These are phyloP conservation scores for Diplodus puntazzo DNA, from an alignment of 2,797 vertebrate species.

Conservation along the genomic window DNA sequence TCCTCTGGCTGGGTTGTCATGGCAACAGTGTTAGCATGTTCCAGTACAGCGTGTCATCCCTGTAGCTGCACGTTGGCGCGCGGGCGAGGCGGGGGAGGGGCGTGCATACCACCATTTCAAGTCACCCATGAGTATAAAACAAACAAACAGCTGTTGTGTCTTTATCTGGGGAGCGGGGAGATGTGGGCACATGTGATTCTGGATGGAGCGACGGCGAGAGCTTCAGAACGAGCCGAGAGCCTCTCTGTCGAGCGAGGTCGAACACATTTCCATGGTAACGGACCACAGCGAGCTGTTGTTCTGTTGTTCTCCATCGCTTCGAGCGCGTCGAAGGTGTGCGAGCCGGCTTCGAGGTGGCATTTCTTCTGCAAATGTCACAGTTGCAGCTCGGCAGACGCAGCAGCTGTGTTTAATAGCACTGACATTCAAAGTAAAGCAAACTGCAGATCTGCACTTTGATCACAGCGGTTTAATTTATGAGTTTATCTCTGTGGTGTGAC, in stretches of 20 bases:
- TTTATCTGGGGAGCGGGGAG: constrained; percentile 7
- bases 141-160: constrained; percentile 62
- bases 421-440: constrained; percentile 59
- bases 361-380: constrained; percentile 76
- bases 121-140: constrained; percentile 59
- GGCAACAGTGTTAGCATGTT: constrained; percentile 84
- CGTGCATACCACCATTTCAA: constrained; percentile 70
- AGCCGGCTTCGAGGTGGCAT: constrained; percentile 60
- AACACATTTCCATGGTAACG: constrained; percentile 70
- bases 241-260: constrained; percentile 33
- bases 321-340: constrained; percentile 54
- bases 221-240: constrained; percentile 27
- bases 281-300: constrained; percentile 51
- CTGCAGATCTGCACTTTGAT: constrained; percentile 30
- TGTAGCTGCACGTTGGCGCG: constrained; percentile 60
- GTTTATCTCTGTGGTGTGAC: constrained; percentile 23
- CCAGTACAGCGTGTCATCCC: constrained; percentile 74
- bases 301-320: constrained; percentile 62
- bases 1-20: constrained; percentile 86
- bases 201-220: constrained; percentile 7
- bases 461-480: constrained; percentile 36
- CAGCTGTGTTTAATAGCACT: constrained; percentile 47
- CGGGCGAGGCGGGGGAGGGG: neutral
- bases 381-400: constrained; percentile 47
- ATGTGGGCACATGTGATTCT: neutral